Evolutionary conservation across 2,888 invertebrate genomes (phyloP).

Genomic region (Tetragonisca angustula): DNA sequence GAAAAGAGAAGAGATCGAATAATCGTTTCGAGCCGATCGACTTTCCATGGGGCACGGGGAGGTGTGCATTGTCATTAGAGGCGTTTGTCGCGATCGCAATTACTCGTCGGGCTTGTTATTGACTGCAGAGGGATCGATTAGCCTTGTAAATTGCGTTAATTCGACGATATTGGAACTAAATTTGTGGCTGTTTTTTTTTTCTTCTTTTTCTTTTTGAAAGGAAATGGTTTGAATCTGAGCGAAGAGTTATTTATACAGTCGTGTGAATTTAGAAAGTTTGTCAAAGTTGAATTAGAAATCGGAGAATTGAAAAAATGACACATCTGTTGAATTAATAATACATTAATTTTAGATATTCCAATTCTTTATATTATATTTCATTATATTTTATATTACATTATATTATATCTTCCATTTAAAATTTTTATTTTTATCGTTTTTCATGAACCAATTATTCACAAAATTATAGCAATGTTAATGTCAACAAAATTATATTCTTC

Average conservation of each 20-base stretch:
- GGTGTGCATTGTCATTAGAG: not conserved
- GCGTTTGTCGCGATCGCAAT: not conserved
- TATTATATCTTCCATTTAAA: not conserved
- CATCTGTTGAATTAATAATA: too few relatives aligned
- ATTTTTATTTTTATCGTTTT: not conserved
- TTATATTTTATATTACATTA: too few relatives aligned
- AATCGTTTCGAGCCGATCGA: too few relatives aligned
- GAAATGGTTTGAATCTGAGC: not conserved
- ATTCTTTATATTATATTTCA: too few relatives aligned
- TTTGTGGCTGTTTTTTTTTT: too few relatives aligned
- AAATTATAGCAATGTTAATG: too few relatives aligned
- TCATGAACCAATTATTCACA: too few relatives aligned
- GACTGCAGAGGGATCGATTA: not conserved
- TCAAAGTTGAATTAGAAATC: too few relatives aligned
- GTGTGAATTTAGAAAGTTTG: too few relatives aligned
- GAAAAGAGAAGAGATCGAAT: not conserved
- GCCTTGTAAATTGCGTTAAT: not conserved
- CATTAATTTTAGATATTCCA: too few relatives aligned
- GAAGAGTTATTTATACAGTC: not conserved
- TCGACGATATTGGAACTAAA: not conserved
- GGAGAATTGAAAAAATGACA: too few relatives aligned
- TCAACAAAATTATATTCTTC: not conserved
- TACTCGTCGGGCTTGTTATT: not conserved
- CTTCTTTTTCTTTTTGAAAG: not conserved
- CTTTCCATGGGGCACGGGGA: too few relatives aligned